Conservation (phyloP, 2,113 vertebrate genomes). For the Lepus timidus region DNA sequence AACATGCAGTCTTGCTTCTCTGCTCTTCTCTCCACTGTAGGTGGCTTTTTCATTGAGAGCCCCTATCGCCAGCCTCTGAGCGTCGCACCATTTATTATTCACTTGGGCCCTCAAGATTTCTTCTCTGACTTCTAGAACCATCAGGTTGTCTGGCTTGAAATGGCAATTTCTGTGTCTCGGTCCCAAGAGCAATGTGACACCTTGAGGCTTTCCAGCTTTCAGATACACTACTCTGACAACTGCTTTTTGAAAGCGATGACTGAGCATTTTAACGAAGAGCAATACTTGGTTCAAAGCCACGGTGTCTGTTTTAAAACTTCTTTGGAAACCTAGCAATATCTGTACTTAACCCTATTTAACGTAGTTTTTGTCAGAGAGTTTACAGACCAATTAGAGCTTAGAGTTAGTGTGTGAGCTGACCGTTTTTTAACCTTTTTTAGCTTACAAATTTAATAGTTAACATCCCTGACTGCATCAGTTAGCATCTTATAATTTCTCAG, state of each 20-base stretch:
- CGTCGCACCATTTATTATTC: slow-evolving; percentile 99
- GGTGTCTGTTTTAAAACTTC: slow-evolving; percentile 86
- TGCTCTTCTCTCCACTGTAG: slow-evolving; percentile 95
- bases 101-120: slow-evolving; percentile 99
- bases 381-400: slow-evolving; percentile 78
- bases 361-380: slow-evolving; percentile 79
- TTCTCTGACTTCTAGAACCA: slow-evolving; percentile 99
- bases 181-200: slow-evolving; percentile 87
- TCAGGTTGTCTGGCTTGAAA: slow-evolving; percentile 93
- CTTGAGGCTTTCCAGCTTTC: slow-evolving; percentile 86
- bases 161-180: slow-evolving; percentile 88
- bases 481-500: slow-evolving; percentile 71
- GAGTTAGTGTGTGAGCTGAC: slow-evolving; percentile 70
- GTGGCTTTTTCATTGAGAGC: slow-evolving; percentile 99
- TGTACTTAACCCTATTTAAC: slow-evolving; percentile 73
- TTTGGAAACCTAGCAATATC: slow-evolving; percentile 89
- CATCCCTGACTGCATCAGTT: slow-evolving; percentile 76
- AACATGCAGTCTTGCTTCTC: slow-evolving; percentile 92
- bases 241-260: slow-evolving; percentile 82
- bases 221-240: slow-evolving; percentile 84
- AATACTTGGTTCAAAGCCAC: slow-evolving; percentile 88
- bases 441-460: slow-evolving; percentile 62
- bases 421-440: slow-evolving; percentile 78
- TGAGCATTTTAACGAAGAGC: slow-evolving; percentile 87
- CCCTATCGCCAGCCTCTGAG: slow-evolving; percentile 99